A percentile compares a stretch with the other conserved stretches of the same genome.
phyloP scores from a whole-genome alignment of 2,113 vertebrate genomes.

The Conger conger region DNA sequence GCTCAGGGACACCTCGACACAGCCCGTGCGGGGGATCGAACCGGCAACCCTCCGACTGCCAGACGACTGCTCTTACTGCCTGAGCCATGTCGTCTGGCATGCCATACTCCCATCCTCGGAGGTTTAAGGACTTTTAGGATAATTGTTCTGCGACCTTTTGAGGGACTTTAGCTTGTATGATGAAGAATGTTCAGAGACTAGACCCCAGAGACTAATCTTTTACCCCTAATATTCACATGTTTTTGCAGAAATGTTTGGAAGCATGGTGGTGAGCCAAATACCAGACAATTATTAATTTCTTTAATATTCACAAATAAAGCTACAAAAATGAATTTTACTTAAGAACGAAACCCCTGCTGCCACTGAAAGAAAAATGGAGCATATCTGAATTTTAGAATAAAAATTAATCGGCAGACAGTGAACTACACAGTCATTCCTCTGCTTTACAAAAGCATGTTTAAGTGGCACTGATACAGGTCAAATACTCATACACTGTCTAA shows the following conservation, averaged over 20 bases:
- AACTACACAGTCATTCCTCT: not conserved
- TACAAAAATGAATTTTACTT: not conserved
- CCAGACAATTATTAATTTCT: not conserved
- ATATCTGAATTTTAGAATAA: not conserved
- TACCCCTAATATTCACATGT: not conserved
- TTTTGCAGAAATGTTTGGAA: not conserved
- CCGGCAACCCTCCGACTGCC: too few relatives aligned
- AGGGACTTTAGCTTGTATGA: too few relatives aligned
- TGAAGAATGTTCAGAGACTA: not conserved
- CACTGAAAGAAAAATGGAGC: not conserved
- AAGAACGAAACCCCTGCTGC: not conserved
- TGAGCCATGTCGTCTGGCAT: too few relatives aligned
- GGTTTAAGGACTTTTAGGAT: too few relatives aligned
- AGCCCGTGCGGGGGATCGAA: too few relatives aligned
- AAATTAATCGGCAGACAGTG: not conserved
- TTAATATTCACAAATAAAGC: not conserved
- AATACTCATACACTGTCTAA: not conserved
- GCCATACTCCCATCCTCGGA: too few relatives aligned
- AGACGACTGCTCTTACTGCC: too few relatives aligned
- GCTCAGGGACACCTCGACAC: too few relatives aligned
- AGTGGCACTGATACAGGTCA: conserved; percentile 16
- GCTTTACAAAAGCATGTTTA: conserved; percentile 18
- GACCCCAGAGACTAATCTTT: not conserved
- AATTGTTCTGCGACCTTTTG: too few relatives aligned
- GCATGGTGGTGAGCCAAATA: not conserved